Evolutionary conservation across 2,888 invertebrate genomes (phyloP), one percentile per base, ranked within the genome.

Genomic region (Chaetogeoica ovagalla): DNA sequence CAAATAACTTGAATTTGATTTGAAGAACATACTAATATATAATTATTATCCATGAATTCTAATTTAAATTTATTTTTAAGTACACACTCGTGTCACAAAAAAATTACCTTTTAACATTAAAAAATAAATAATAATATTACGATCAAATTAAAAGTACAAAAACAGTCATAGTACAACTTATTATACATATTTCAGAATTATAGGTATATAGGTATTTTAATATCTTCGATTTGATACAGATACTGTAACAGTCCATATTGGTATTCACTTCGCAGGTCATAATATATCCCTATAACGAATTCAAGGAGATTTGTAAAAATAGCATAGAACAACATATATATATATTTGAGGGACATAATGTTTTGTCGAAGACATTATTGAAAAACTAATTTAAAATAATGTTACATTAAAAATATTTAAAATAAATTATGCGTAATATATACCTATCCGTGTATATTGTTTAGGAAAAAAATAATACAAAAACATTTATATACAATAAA

Each of bases 21-120:
- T 39, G 55, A 65, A 75, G 39, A 68, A 66, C 66, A 76, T 30
- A n/a, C 65, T 57, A 55, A 37, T 55, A 59, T 66, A 43, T 57
- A 65, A 59, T 72, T 57, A 65, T 70, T 72, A 72, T 43, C 43
- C 23, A 60, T 9, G 9, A 17, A 60, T 19, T 72, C n/a, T 66
- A 68, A 76, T 57, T 66, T 43, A 7, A 76, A 43, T 68, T 52
- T 73, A 62, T 63, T 73, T 43, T 63, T 72, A 72, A 62, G n/a
- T 39, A 73, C 48, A n/a, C n/a, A 39, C 23, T 75, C 48, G 1
- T 7, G 57, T 75, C 23, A 59, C 30, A 76, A n/a, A 76, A 66
- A 76, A 76, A 68, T 76, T 76, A 76, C 59, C 68, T 23, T 39
- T 65, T 76, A 76, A 76, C 59, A 76, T 59, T 48, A 66, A 59